Conservation (phyloP, 2,113 vertebrate species). For the Hippopotamus amphibius region DNA sequence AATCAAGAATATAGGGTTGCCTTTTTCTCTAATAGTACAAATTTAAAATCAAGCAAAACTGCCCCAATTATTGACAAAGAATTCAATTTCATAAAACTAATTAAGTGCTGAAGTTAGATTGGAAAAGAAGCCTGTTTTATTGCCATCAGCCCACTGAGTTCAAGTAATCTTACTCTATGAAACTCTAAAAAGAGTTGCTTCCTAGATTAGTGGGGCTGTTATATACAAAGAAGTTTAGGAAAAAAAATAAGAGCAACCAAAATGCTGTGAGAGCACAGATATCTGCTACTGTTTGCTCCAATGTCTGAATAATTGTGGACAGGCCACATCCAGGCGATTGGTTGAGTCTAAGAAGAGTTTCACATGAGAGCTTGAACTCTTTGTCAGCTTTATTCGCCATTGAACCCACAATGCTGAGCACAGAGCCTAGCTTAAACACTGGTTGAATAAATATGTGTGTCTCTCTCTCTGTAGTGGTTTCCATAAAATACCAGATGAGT, state of each 20-base stretch:
- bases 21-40: background rate
- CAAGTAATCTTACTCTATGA: background rate
- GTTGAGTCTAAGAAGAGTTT: background rate
- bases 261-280: background rate
- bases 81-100: background rate
- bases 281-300: background rate
- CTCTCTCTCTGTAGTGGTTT: background rate
- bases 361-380: background rate
- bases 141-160: background rate
- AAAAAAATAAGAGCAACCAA: background rate
- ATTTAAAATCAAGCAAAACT: slow-evolving; percentile 16
- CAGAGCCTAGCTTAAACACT: background rate
- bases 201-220: background rate
- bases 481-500: background rate
- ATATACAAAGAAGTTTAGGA: background rate
- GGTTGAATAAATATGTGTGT: background rate
- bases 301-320: background rate
- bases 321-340: background rate
- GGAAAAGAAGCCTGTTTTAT: background rate
- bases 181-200: background rate
- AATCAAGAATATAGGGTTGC: background rate
- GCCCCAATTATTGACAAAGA: background rate
- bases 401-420: background rate
- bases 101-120: slow-evolving; percentile 18
- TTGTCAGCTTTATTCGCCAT: background rate